Base-by-base conservation (phyloP, 2,113 vertebrate genomes). In the Syrrhaptes paradoxus region DNA sequence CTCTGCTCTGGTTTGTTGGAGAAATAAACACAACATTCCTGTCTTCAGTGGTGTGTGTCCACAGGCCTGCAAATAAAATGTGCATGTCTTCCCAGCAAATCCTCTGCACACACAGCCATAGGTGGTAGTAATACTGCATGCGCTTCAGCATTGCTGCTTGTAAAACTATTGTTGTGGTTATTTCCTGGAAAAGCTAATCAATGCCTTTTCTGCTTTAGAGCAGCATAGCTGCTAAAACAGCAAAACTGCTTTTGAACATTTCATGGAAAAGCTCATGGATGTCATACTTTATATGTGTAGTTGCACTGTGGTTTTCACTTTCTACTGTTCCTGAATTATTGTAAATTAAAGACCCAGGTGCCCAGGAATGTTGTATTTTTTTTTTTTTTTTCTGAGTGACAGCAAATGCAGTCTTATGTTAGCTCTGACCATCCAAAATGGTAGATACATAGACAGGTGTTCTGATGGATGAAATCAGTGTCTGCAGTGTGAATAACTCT, bases 401-500 rank as follows among this genome's bases (percentile, higher is more conserved):
- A 61, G 57, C 41, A 81, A 86, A 65, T 75, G 13, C 7, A 68
- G 20, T 41, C 18, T 84, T 45, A 25, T 0, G 4, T 68, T 75
- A 75, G 61, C 68, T 72, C 54, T 54, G 73, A 63, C 74, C 28
- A 54, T 66, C 62, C n/a, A 32, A 17, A 75, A 76, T 31, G 62
- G 58, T 61, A 38, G 43, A 13, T 75, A 25, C 62, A 34, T 73
- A 46, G 54, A 32, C 49, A 79, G 10, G 6, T 85, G 66, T 85
- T 62, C 52, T 66, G 74, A 51, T 87, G 93, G 81, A 82, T 85
- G 74, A 81, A 89, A 79, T 87, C 81, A 9, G 29, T 46, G 74
- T 79, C 95, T 78, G 77, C 81, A 38, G 31, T 38, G 67, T 85
- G 91, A 95, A 89, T 89, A 91, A 93, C 85, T 85, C 54, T 4